Evolutionary conservation across 2,797 vertebrate genomes (phyloP).

Genomic region (Bradypus variegatus): DNA sequence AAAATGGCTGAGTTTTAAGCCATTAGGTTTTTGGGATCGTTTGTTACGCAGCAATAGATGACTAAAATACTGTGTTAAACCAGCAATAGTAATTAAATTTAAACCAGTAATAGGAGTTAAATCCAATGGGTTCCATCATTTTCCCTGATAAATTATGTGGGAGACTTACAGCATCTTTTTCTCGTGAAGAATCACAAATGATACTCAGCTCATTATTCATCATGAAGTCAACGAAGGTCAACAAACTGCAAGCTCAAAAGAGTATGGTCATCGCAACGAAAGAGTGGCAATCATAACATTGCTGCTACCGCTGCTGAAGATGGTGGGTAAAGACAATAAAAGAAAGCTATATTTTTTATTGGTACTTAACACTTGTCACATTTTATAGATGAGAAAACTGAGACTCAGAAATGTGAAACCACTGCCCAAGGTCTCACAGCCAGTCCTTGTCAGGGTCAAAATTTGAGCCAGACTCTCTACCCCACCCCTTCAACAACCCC

Average conservation of each 20-base stretch:
- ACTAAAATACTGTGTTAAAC: not conserved
- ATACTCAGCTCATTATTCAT: not conserved
- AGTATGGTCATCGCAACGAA: rapidly evolving
- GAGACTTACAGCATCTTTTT: not conserved
- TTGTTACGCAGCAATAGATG: not conserved
- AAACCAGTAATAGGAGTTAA: not conserved
- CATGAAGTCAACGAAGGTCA: not conserved
- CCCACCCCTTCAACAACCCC: too few species aligned
- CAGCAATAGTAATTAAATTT: not conserved
- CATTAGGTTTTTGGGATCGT: not conserved
- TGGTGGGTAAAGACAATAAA: not conserved
- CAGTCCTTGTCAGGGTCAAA: not conserved
- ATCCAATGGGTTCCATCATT: not conserved
- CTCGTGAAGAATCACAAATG: not conserved
- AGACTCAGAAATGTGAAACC: not conserved
- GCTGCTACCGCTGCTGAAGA: not conserved
- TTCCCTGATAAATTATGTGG: not conserved
- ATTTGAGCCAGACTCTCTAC: not conserved
- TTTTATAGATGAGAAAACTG: not conserved
- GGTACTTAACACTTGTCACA: not conserved
- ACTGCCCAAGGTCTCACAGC: not conserved
- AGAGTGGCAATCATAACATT: rapidly evolving
- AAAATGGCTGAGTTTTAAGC: not conserved
- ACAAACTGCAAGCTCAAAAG: not conserved
- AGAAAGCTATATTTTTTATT: not conserved